Conservation (phyloP, 2,888 invertebrate species). For the Agrilus biguttatus region DNA sequence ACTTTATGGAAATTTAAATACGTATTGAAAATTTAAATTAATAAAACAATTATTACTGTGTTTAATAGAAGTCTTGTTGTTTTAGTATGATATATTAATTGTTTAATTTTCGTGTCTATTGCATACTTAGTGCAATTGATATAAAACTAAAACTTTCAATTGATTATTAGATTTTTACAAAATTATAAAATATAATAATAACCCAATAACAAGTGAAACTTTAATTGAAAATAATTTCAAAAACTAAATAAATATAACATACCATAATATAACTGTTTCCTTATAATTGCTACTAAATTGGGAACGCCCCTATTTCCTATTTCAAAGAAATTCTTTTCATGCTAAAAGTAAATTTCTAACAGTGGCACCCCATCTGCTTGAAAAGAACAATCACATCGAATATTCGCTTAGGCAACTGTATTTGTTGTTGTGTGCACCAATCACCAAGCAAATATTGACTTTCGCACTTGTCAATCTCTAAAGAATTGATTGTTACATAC, state of each 20-base stretch:
- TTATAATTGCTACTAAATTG: constrained; percentile 6
- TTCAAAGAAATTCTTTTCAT: constrained; percentile 16
- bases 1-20: too few relatives aligned
- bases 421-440: constrained; percentile 17
- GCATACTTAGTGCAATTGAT: too few relatives aligned
- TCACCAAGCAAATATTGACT: constrained; percentile 32
- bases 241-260: constrained; percentile 20
- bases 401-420: constrained; percentile 9
- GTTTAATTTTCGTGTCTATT: too few relatives aligned
- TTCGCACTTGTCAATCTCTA: constrained; percentile 30
- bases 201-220: constrained; percentile 3
- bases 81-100: too few relatives aligned
- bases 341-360: constrained; percentile 6
- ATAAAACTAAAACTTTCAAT: too few relatives aligned
- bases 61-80: too few relatives aligned
- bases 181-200: too few relatives aligned
- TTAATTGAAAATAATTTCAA: constrained; percentile 14
- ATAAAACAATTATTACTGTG: too few relatives aligned
- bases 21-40: too few relatives aligned
- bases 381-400: constrained; percentile 3
- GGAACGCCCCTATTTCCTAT: constrained; percentile 12
- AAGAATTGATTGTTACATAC: constrained; percentile 23
- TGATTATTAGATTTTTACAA: too few relatives aligned
- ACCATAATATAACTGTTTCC: constrained; percentile 13
- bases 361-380: constrained; percentile 5